Base-by-base conservation (phyloP, 1,140 invertebrate genomes). In the Lethrus apterus region DNA sequence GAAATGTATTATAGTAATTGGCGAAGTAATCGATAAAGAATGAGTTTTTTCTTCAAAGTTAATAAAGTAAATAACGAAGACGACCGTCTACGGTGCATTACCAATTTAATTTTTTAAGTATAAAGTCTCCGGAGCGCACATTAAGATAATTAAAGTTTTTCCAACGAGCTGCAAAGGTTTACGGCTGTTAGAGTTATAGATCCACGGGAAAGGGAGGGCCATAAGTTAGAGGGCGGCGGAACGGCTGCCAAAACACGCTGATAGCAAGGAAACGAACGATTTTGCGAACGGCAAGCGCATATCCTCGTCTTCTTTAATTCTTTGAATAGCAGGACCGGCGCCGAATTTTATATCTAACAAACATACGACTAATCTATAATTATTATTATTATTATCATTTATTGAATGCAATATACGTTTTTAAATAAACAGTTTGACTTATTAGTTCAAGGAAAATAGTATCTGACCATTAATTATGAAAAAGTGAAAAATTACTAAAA, bases 91-190 rank as follows among this genome's bases (percentile, higher is more conserved):
- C 13, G 2, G 40, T 42, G 11, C 18, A 26, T 11, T 42, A 19
- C 21, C 11, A 26, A 42, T 42, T 30, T 42, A 42, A 31, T 42
- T 31, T 29, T 29, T 33, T 20, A 31, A 13, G n/a, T 43, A 30
- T 29, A 20, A 44, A 44, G n/a, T 20, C 35, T 42, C 18, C 18
- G 11, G 15, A 15, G 40, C 29, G 18, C 40, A 42, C 36, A 47
- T 47, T 41, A 29, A 46, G 44, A 46, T 46, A 46, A 46, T 46
- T 46, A 46, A 46, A 46, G 23, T 34, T 46, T 46, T 45, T 46
- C 33, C 44, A 34, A 19, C 19, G 44, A 46, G 33, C 33, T 46
- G 44, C 44, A 35, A 46, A 46, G 44, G 31, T 46, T 46, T 46
- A 46, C 44, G 32, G 26, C 34, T 38, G 33, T 35, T 36, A 46